A percentile compares a stretch with the other conserved stretches of the same genome.
phyloP scores from a whole-genome alignment of 2,888 invertebrate genomes.

The Temnothorax unifasciatus region DNA sequence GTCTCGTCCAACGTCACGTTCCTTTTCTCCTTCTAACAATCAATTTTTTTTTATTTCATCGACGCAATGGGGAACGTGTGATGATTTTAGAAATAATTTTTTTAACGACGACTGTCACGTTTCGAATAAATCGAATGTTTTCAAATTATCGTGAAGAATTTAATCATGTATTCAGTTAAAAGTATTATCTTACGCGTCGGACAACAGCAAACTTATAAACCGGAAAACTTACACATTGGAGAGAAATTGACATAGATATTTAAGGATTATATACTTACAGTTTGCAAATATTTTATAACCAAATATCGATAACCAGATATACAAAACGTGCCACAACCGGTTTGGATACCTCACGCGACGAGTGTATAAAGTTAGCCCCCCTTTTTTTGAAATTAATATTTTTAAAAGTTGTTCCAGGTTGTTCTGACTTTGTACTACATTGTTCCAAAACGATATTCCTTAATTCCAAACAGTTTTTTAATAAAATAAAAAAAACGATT shows the following conservation, averaged over 20 bases:
- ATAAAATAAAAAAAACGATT: no score
- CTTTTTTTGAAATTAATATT: no score
- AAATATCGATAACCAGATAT: no score
- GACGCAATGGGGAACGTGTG: slow-evolving; percentile 46
- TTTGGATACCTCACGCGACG: slow-evolving; percentile 37
- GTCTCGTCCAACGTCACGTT: slow-evolving; percentile 62
- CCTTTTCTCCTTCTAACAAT: slow-evolving; percentile 59
- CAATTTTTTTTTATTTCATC: slow-evolving; percentile 15
- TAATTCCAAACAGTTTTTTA: no score
- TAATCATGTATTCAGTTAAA: background rate
- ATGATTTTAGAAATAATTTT: slow-evolving; percentile 30
- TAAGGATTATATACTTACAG: background rate
- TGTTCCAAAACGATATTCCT: no score
- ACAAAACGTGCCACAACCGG: background rate
- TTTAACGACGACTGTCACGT: background rate
- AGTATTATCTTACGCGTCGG: background rate
- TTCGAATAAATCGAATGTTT: background rate
- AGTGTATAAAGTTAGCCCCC: no score
- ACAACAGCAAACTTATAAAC: background rate
- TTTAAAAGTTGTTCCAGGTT: no score
- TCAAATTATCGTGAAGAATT: background rate
- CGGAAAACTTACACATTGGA: background rate
- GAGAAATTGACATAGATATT: background rate
- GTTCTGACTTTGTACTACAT: no score
- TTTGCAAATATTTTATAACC: background rate